Evolutionary conservation across 2,797 vertebrate species (phyloP), one percentile per base, ranked within the genome.

Genomic region (Pseudochirops cupreus): DNA sequence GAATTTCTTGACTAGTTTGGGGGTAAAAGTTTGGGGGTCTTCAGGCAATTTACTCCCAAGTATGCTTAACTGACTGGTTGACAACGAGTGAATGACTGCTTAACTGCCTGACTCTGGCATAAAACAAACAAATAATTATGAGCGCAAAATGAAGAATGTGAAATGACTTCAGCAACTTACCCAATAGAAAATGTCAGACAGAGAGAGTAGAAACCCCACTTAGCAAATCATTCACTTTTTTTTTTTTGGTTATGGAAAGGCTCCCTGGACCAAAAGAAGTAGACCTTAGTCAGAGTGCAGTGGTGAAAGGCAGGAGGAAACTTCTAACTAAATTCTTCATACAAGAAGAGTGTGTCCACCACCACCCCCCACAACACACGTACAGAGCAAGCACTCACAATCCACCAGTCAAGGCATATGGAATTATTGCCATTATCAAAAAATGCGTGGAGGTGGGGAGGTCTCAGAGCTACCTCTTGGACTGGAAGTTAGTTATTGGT

Each of bases 401-500:
- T 9, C 39, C 39, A 50, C 50, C 9, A 50, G 21, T 50, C 9
- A 58, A 95, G 91, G 57, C 56, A 91, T 54, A 90, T 13, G 74
- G 57, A 10, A 0, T 56, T 89, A 91, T 3, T 91, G 89, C 59
- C 55, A 14, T 91, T 89, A 94, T 29, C 50, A 95, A 87, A 87
- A 87, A 87, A 87, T 90, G 55, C 16, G 74, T 82, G 74, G 39
- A 26, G 2, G 21, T 92, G 39, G 92, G 67, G 33, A 96, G 62
- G 7, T 54, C 91, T 96, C 74, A 89, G 11, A 92, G 46, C 52
- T 52, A 16, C 18, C n/a, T n/a, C 21, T 93, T 92, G 93, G 95
- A 92, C 16, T 54, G 91, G 92, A 95, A 95, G 92, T 93, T 58
- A n/a, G 67, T 50, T 94, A 39, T 92, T 56, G 67, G 91, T 67